Base-by-base conservation (phyloP, 2,113 vertebrate genomes). In the Cynoglossus semilaevis region DNA sequence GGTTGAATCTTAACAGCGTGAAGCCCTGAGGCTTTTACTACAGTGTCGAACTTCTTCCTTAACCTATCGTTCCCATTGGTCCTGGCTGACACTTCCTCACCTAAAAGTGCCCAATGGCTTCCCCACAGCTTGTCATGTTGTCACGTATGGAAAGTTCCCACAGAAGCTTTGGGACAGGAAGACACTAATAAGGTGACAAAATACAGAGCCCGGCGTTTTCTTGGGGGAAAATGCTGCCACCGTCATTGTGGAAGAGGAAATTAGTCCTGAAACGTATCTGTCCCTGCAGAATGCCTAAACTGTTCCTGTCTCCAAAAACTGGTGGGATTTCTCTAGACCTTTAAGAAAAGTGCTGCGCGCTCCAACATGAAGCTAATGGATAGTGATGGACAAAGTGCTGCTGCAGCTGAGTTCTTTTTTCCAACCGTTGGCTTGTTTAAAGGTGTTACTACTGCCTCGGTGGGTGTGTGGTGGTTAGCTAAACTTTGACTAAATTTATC, bases 101-200 rank as follows among this genome's bases (percentile, higher is more conserved):
- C 79, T 72, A 56, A 67, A 79, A 69, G 67, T 69, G 72, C 71
- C 74, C 54, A 1, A 55, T 74, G 62, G 77, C 74, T 84, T 79
- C 71, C 51, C 15, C 64, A 55, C 63, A 53, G 57, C 79, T 62
- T 82, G 79, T 83, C 84, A 81, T 40, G 42, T 63, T 84, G 79
- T 84, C 84, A 76, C 44, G 71, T 81, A 80, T 72, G 69, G 68
- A 72, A 75, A 74, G 75, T 55, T 70, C 56, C 75, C 52, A 51
- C 65, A 68, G 82, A 64, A 52, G 70, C 42, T 1, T 51, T 55
- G 48, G 67, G 79, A 83, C 72, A 76, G 82, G 70, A 78, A 82
- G 79, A 79, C 79, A 75, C 84, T 88, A 88, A 88, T 86, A 83
- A 83, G 86, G 73, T 77, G 72, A 84, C 82, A 84, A 84, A 86